Evolutionary conservation across 1,140 invertebrate genomes (phyloP).

Genomic region (Diplogasteroides magnus): DNA sequence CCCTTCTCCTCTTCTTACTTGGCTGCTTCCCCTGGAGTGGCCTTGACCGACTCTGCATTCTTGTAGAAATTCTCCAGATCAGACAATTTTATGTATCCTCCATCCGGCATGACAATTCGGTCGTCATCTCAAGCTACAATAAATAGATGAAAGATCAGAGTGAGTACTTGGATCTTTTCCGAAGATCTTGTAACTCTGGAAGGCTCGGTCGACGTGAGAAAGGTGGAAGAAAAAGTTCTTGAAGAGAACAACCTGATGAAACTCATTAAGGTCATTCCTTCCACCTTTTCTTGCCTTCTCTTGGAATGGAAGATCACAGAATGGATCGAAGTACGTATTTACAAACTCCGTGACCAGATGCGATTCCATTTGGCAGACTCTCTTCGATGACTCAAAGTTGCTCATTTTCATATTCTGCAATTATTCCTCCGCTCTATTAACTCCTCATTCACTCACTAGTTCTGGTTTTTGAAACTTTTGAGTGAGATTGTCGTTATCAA

Average conservation of each 20-base stretch:
- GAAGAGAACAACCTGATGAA: conserved; percentile 22
- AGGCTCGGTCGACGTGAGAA: conserved; percentile 22
- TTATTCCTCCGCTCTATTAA: background rate
- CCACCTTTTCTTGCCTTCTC: conserved; percentile 13
- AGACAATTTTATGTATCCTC: conserved; percentile 23
- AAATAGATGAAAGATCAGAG: background rate
- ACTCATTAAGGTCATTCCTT: no score
- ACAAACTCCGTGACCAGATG: conserved; percentile 26
- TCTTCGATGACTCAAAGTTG: conserved; percentile 18
- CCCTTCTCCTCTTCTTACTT: conserved; percentile 2
- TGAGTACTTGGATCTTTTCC: conserved; percentile 8
- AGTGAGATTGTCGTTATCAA: conserved; percentile 8
- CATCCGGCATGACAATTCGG: conserved; percentile 21
- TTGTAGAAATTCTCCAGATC: conserved; percentile 23
- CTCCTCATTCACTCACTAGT: conserved; percentile 11
- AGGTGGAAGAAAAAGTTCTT: conserved; percentile 29
- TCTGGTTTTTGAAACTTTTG: conserved; percentile 10
- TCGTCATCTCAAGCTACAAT: conserved; percentile 10
- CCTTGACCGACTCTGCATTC: conserved; percentile 19
- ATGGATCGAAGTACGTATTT: conserved; percentile 21
- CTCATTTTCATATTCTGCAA: conserved; percentile 8
- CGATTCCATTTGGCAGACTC: conserved; percentile 17
- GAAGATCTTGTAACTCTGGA: conserved; percentile 20
- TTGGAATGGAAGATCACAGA: conserved; percentile 5
- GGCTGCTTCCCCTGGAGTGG: conserved; percentile 15